Evolutionary conservation across 2,888 invertebrate species (phyloP), one percentile per base, ranked within the genome.

Genomic region (Eutolmus rufibarbis): DNA sequence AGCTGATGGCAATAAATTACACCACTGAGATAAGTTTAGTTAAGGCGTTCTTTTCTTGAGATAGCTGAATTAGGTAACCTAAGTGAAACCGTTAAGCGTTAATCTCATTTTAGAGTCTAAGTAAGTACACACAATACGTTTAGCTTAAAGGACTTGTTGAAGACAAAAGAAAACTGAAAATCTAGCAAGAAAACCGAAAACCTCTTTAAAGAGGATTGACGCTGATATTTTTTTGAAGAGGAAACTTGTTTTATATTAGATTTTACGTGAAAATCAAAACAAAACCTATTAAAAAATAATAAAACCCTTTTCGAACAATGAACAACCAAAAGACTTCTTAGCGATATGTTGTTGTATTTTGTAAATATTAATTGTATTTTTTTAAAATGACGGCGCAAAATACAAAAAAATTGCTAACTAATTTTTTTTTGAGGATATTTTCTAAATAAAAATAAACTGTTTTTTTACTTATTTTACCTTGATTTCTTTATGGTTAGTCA

Each of bases 351-450:
- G 51, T 81, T 82, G 51, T 66, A 57, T 82, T 82, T 82, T 82
- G 57, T 82, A 82, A 82, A 79, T 79, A 79, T 51, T 79, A 79
- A 79, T 79, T 79, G 43, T 79, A 79, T 79, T 78, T 74, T 74
- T 74, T 74, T 76, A 37, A 76, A 40, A 43, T 43, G 43, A 79
- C 7, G 28, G 16, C 28, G 23, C 66, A 23, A 1, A 66, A 31
- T 51, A 79, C 51, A 51, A 79, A 34, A 51, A 34, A 51, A 16
- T 46, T 51, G 23, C 46, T 51, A 46, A 19, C 37, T 40, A 14
- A 43, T 79, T 46, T 79, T 28, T 51, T 66, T 79, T 79, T 46
- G 51, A 28, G 16, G 5, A 37, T 79, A 28, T 79, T 79, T 79
- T 79, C 79, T 51, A 79, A 79, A 51, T 5, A 7, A n/a, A 12